phyloP scores from a whole-genome alignment of 2,888 invertebrate species.

The Drosophila seclusa region DNA sequence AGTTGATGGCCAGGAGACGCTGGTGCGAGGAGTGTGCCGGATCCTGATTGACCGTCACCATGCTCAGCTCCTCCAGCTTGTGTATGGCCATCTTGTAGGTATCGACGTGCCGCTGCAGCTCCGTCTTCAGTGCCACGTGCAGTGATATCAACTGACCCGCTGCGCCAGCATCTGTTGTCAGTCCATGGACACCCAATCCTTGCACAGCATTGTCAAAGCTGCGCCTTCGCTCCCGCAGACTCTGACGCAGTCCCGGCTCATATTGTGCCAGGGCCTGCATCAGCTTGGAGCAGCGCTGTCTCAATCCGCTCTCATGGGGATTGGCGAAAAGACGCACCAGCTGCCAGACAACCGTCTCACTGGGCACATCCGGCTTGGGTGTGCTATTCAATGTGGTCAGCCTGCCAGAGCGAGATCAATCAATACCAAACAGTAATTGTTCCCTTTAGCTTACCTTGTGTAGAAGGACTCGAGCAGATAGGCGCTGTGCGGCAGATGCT shows the following conservation, averaged over 20 bases:
- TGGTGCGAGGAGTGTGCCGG: slow-evolving; percentile 96
- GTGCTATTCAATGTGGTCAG: slow-evolving; percentile 82
- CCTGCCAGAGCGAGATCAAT: slow-evolving; percentile 72
- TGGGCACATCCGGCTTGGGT: slow-evolving; percentile 89
- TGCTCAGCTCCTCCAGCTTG: slow-evolving; percentile 91
- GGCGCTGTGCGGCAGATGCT: slow-evolving; percentile 94
- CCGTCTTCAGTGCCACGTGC: slow-evolving; percentile 92
- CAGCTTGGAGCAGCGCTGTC: slow-evolving; percentile 87
- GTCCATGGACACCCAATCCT: slow-evolving; percentile 94
- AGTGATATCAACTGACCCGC: slow-evolving; percentile 90
- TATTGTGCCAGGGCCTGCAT: slow-evolving; percentile 87
- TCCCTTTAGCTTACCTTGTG: slow-evolving; percentile 86
- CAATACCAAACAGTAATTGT: not conserved
- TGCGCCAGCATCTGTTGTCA: slow-evolving; percentile 87
- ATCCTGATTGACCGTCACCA: slow-evolving; percentile 88
- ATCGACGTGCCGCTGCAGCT: slow-evolving; percentile 93
- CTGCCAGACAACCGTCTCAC: slow-evolving; percentile 94
- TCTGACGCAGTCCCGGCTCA: slow-evolving; percentile 89
- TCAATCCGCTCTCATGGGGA: slow-evolving; percentile 87
- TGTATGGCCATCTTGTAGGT: slow-evolving; percentile 94
- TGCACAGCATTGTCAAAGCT: slow-evolving; percentile 94
- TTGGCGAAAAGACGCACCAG: slow-evolving; percentile 90
- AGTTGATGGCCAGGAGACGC: slow-evolving; percentile 92
- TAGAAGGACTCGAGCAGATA: slow-evolving; percentile 94
- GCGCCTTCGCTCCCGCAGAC: slow-evolving; percentile 89